Evolutionary conservation across 2,113 vertebrate genomes (phyloP), one percentile per base, ranked within the genome.

Genomic region (Anolis sagrei): DNA sequence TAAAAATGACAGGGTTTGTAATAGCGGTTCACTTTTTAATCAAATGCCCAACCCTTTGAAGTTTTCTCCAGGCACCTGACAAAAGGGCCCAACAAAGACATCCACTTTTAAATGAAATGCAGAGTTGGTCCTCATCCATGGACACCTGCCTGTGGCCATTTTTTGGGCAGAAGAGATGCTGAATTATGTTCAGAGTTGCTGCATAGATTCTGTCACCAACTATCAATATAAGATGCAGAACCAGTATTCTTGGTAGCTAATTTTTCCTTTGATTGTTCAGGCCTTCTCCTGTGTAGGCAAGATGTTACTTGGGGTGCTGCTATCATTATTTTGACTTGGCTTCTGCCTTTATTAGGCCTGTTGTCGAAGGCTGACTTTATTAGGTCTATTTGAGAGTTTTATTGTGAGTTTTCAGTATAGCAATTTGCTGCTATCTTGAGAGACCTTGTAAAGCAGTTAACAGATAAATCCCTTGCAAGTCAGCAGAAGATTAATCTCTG

Each of bases 21-120:
- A 54, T 72, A 86, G 58, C 16, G 25, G 85, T 87, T 91, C 83
- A 10, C 27, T 74, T 75, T 48, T 48, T 11, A 44, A 25, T 25
- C 5, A 4, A 91, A 91, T 87, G 16, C 6, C 51, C 27, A 11
- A 87, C 58, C 32, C 58, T 3, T 1, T 69, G 16, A 36, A 29
- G 16, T 32, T 14, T 86, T 76, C n/a, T 72, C 0, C 0, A 70
- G 44, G 62, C 84, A 80, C 89, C 87, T 80, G 81, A 68, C 86
- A 25, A 54, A 14, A 25, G 29, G 29, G 5, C 27, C 29, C 25
- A 72, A 7, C 1, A 82, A 54, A 70, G 8, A 14, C 32, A 68
- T 48, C 19, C 44, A 25, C n/a, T 18, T 61, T 34, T 18, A 27
- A 44, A 29, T 18, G 13, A 64, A 44, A 44, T 16, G 2, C 23